Percentiles rank a stretch among this genome's conserved stretches.
Evolutionary conservation across 2,113 vertebrate genomes (phyloP).

Genomic region (Rhinoderma darwinii): DNA sequence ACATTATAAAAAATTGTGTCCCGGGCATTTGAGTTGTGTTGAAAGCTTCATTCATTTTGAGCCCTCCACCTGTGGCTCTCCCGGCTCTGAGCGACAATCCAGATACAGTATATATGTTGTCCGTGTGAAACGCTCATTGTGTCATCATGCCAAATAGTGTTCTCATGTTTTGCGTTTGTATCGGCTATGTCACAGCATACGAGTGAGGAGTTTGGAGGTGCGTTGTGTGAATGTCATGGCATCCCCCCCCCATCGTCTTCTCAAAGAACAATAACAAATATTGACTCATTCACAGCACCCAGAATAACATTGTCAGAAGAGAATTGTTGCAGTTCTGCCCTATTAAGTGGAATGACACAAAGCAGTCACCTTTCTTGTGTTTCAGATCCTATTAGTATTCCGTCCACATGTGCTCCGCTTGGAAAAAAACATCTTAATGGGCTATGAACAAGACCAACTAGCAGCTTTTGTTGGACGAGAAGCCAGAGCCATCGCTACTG

Average conservation of each 20-base stretch:
- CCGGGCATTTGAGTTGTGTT: too few relatives aligned
- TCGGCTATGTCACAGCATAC: background rate
- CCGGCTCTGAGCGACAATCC: background rate
- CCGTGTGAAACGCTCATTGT: conserved; percentile 1
- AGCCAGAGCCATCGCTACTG: background rate
- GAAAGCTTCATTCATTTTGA: background rate
- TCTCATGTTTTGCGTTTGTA: background rate
- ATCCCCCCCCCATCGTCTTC: conserved; percentile 29
- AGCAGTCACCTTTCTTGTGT: conserved; percentile 11
- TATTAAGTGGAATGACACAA: background rate
- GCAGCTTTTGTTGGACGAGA: conserved; percentile 37
- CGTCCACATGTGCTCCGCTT: background rate
- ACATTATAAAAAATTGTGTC: too few relatives aligned
- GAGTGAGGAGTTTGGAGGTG: background rate
- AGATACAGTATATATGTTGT: background rate
- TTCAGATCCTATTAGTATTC: conserved; percentile 59
- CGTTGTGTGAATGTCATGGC: accelerated
- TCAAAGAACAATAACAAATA: conserved; percentile 14
- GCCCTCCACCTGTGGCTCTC: background rate
- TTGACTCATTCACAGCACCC: background rate
- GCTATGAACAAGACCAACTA: conserved; percentile 60
- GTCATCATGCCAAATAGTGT: background rate
- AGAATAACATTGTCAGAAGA: background rate
- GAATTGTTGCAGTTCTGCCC: background rate
- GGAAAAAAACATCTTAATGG: conserved; percentile 44